Evolutionary conservation across 2,113 vertebrate species (phyloP), one percentile per base, ranked within the genome.

Genomic region (Choloepus hoffmanni): DNA sequence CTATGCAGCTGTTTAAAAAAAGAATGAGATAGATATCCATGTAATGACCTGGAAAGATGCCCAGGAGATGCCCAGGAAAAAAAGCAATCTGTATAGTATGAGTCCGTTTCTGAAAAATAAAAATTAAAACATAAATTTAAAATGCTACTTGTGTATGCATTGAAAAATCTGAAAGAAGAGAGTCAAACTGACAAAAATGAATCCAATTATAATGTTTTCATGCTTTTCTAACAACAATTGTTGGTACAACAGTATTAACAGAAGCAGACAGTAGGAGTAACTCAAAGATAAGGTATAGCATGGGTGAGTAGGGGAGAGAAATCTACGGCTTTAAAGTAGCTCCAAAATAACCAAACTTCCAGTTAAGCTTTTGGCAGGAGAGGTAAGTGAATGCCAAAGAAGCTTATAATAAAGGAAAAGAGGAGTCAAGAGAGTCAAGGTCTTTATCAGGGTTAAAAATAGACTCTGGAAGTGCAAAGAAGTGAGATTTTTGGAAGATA

Each of bases 1-100:
- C 33, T 79, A 60, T 60, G 62, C 68, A 85, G 89, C 77, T 94
- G 77, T 84, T 95, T 65, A 79, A 84, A 68, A 68, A 92, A 95
- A 81, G 58, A 90, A 87, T 93, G n/a, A 95, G 84, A 53, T 24
- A 90, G 9, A 76, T 68, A 33, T 45, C 50, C 33, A n/a, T 16
- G 10, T 85, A 92, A 95, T 85, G 53, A 14, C 84, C 36, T 60
- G 23, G 81, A 33, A 88, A 93, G 19, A 65, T 58, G 23, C 62
- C 77, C 67, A 82, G 72, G 33, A 96, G 48, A 92, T 48, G 81
- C 30, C 84, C 45, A 53, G 36, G 36, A 53, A 15, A 90, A 73
- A 86, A 7, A 89, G 23, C 19, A 73, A 65, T 76, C 82, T 33
- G 10, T 67, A 77, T 33, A 87, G 33, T 76, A 81, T 65, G 36